phyloP scores from a whole-genome alignment of 1,140 invertebrate genomes.

The Harlomillsia oculata region DNA sequence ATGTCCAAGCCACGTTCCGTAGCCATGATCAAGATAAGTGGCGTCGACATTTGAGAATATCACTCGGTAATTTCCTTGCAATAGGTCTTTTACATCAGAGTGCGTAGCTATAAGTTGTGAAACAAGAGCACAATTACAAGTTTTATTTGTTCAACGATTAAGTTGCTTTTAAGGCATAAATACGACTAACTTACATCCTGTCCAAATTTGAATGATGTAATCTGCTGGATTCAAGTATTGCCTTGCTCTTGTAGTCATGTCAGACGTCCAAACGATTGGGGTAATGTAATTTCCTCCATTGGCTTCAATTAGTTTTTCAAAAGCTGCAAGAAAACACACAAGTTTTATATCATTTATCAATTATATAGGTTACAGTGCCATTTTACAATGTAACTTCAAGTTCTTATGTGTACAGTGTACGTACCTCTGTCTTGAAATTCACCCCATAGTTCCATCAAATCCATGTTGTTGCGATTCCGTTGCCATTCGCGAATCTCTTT shows the following conservation, averaged over 20 bases:
- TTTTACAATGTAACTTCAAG: conserved; percentile 11
- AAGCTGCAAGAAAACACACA: conserved; percentile 18
- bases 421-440: conserved; percentile 29
- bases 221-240: conserved; percentile 42
- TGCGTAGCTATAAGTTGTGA: conserved; percentile 14
- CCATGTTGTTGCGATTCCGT: conserved; percentile 29
- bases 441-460: conserved; percentile 38
- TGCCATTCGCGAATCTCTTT: conserved; percentile 37
- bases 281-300: conserved; percentile 49
- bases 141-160: too few relatives aligned
- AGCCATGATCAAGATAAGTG: conserved; percentile 38
- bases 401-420: conserved; percentile 35
- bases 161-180: not conserved
- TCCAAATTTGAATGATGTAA: conserved; percentile 52
- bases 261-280: conserved; percentile 69
- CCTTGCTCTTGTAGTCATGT: conserved; percentile 55
- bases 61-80: conserved; percentile 40
- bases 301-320: conserved; percentile 27
- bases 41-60: conserved; percentile 38
- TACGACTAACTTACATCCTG: conserved; percentile 46
- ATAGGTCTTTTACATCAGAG: conserved; percentile 49
- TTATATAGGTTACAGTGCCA: not conserved
- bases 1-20: conserved; percentile 13
- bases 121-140: not conserved
- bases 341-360: not conserved